A percentile compares a stretch with the other conserved stretches of the same genome.
Conservation (phyloP, 2,113 vertebrate species). For the Otus sunia region DNA sequence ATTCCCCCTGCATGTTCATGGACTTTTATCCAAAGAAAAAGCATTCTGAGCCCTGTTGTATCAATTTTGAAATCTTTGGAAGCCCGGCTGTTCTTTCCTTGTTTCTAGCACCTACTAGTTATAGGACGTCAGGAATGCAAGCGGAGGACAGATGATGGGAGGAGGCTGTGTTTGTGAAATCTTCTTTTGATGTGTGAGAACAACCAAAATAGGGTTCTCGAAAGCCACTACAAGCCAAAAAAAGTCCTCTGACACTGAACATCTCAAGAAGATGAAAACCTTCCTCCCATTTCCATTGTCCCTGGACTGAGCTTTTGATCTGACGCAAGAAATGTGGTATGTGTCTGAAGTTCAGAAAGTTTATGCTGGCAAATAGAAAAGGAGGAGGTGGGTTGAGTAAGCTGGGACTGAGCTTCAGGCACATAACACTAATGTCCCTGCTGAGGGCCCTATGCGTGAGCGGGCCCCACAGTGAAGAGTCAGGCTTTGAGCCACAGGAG, state of each 20-base stretch:
- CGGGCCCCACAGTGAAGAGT: background rate
- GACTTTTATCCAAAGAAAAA: conserved; percentile 13
- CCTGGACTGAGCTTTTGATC: conserved; percentile 41
- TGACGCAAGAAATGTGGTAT: conserved; percentile 34
- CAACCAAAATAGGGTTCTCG: conserved; percentile 26
- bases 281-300: conserved; percentile 48
- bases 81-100: conserved; percentile 5
- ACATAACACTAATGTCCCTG: background rate
- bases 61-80: conserved; percentile 37
- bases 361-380: conserved; percentile 42
- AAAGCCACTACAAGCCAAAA: conserved; percentile 45
- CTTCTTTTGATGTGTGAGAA: conserved; percentile 30
- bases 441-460: background rate
- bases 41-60: background rate
- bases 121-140: conserved; percentile 29
- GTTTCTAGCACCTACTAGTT: conserved; percentile 50
- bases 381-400: conserved; percentile 43
- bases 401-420: conserved; percentile 31
- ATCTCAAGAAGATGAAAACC: conserved; percentile 60
- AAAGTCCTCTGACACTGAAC: conserved; percentile 10
- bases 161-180: conserved; percentile 41
- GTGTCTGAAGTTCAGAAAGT: conserved; percentile 44
- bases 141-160: conserved; percentile 22
- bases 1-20: background rate
- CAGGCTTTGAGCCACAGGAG: background rate